These are phyloP conservation scores for Tolypeutes matacus DNA, from an alignment of 2,797 vertebrate species.

Conservation along the genomic window DNA sequence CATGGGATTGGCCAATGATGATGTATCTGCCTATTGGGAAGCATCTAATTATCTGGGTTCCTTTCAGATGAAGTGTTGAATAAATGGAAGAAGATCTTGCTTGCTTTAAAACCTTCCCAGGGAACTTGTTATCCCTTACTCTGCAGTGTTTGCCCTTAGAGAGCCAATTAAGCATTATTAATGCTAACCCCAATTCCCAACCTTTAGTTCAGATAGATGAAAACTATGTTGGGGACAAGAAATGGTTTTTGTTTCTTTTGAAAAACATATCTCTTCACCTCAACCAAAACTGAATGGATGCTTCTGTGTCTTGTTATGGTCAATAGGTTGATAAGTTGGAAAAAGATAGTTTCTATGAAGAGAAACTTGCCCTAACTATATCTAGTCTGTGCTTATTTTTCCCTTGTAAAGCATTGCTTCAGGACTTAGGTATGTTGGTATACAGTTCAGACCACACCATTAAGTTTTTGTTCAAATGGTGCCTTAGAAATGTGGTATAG, in stretches of 20 bases:
- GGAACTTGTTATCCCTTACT: conserved; percentile 78
- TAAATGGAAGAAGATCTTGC: conserved; percentile 80
- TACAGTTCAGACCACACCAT: conserved; percentile 12
- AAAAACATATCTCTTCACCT: conserved; percentile 64
- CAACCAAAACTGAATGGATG: conserved; percentile 71
- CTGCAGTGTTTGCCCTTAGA: conserved; percentile 71
- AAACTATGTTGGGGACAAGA: conserved; percentile 58
- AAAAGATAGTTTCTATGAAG: conserved; percentile 55
- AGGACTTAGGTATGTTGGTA: conserved; percentile 25
- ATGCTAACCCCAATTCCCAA: conserved; percentile 61
- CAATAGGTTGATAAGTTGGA: conserved; percentile 46
- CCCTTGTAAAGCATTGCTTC: neutral
- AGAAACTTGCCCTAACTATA: conserved; percentile 47
- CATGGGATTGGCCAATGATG: conserved; percentile 10
- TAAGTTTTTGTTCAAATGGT: conserved; percentile 46
- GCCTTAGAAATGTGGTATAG: conserved; percentile 51
- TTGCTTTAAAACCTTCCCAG: conserved; percentile 75
- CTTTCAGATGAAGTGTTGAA: conserved; percentile 82
- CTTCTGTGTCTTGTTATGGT: conserved; percentile 28
- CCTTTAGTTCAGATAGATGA: conserved; percentile 61
- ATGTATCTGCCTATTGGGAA: conserved; percentile 60
- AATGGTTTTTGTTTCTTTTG: conserved; percentile 53
- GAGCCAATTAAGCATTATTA: conserved; percentile 77
- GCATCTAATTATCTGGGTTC: conserved; percentile 50
- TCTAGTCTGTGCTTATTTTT: conserved; percentile 9